Conservation (phyloP, 1,140 invertebrate species). For the Apis florea region DNA sequence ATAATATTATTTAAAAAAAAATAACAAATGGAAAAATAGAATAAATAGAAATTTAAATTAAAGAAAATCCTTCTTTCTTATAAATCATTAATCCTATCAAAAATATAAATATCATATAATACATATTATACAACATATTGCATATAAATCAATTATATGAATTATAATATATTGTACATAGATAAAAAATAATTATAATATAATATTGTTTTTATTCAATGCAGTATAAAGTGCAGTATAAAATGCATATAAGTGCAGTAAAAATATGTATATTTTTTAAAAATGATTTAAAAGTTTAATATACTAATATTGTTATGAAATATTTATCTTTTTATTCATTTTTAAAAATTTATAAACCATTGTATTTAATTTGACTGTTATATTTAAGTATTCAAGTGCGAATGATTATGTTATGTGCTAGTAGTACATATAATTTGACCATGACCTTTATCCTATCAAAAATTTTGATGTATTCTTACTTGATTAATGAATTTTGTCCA, state of each 20-base stretch:
- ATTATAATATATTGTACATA: too few species aligned
- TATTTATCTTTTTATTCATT: too few species aligned
- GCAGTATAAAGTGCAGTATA: not conserved
- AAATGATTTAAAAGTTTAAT: too few species aligned
- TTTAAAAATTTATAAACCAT: not conserved
- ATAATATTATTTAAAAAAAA: not conserved
- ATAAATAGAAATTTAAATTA: not conserved
- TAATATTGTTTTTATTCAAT: not conserved
- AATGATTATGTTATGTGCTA: not conserved
- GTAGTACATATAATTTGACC: not conserved
- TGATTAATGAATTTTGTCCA: not conserved
- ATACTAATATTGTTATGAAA: not conserved
- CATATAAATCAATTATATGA: too few species aligned
- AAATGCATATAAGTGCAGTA: too few species aligned
- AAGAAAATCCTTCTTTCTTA: not conserved
- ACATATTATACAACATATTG: too few species aligned
- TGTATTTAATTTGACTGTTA: not conserved
- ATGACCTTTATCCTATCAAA: conserved; percentile 16
- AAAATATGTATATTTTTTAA: too few species aligned
- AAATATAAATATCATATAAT: not conserved
- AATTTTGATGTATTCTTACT: not conserved
- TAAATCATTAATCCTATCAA: not conserved
- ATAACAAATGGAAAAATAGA: not conserved
- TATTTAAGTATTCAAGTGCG: not conserved
- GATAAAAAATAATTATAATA: not conserved